Percentiles rank a stretch among this genome's conserved stretches.
Conservation (phyloP, 2,113 vertebrate species). For the Hiodon alosoides region DNA sequence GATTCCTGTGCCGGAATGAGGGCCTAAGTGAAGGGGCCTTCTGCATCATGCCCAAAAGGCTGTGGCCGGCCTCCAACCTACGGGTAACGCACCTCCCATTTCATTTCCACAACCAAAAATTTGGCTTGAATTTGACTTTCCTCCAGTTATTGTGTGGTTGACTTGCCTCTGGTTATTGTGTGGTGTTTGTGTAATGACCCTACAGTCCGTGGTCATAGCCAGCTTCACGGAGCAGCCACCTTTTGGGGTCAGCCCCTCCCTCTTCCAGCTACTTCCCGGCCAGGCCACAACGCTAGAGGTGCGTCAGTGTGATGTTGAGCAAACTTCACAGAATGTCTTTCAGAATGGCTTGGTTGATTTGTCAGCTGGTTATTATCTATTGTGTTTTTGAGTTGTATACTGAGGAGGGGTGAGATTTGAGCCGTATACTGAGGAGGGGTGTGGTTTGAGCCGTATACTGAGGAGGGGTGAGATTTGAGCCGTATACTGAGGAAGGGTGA, state of each 20-base stretch:
- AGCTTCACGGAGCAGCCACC: slow-evolving; percentile 72
- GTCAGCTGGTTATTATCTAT: neutral
- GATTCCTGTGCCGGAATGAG: slow-evolving; percentile 73
- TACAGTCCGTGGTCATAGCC: slow-evolving; percentile 55
- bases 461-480: no score
- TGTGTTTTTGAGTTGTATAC: neutral
- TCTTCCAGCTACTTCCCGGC: slow-evolving; percentile 74
- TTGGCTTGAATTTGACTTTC: neutral
- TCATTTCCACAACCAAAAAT: neutral
- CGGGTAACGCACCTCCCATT: slow-evolving; percentile 58
- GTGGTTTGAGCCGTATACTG: no score
- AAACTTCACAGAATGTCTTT: no score
- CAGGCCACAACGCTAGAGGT: slow-evolving; percentile 71
- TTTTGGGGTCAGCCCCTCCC: slow-evolving; percentile 73
- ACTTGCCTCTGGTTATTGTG: neutral
- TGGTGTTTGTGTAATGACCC: neutral
- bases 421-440: no score
- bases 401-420: no score
- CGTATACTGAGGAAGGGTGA: no score
- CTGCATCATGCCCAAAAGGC: slow-evolving; percentile 71
- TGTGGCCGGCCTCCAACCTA: slow-evolving; percentile 69
- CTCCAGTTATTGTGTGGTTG: neutral
- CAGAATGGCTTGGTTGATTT: neutral
- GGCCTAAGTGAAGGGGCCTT: slow-evolving; percentile 74
- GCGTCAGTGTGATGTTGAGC: slow-evolving; percentile 24